A percentile compares a stretch with the other conserved stretches of the same genome.
These are phyloP conservation scores for Lingula anatina DNA, from an alignment of 2,888 invertebrate species.

Conservation along the genomic window DNA sequence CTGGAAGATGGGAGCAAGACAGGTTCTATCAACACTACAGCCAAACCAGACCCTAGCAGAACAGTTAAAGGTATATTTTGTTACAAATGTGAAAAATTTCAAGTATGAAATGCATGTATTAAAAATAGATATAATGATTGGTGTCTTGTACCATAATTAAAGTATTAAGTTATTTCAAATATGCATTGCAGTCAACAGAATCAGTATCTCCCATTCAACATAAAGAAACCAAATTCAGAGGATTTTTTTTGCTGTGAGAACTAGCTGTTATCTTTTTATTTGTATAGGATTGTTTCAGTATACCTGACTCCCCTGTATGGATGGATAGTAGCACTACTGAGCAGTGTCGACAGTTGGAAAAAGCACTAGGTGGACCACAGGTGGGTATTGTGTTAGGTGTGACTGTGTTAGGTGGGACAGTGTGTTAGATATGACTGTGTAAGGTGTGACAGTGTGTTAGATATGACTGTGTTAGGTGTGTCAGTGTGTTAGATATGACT, in stretches of 20 bases:
- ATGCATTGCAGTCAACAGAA: too few relatives aligned
- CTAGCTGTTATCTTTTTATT: background rate
- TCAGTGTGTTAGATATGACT: too few relatives aligned
- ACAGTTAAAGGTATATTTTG: conserved; percentile 75
- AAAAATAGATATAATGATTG: too few relatives aligned
- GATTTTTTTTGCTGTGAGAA: background rate
- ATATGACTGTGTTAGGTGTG: too few relatives aligned
- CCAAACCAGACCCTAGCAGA: conserved; percentile 74
- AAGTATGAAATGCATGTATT: too few relatives aligned
- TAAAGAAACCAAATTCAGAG: background rate
- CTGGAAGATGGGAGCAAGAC: conserved; percentile 76
- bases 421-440: too few relatives aligned
- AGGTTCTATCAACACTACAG: conserved; percentile 63
- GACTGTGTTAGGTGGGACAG: too few relatives aligned
- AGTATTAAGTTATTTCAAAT: too few relatives aligned
- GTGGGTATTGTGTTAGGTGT: conserved; percentile 57
- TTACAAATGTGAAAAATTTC: too few relatives aligned
- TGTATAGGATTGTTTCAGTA: conserved; percentile 64
- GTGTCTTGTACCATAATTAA: too few relatives aligned
- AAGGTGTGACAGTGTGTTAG: too few relatives aligned
- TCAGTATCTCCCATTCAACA: too few relatives aligned
- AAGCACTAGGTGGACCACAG: conserved; percentile 71
- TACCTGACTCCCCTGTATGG: conserved; percentile 85
- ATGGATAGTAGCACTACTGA: conserved; percentile 83
- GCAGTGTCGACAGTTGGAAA: conserved; percentile 75